These are phyloP conservation scores for Sternotherus odoratus DNA, from an alignment of 2,797 vertebrate species.

Conservation along the genomic window DNA sequence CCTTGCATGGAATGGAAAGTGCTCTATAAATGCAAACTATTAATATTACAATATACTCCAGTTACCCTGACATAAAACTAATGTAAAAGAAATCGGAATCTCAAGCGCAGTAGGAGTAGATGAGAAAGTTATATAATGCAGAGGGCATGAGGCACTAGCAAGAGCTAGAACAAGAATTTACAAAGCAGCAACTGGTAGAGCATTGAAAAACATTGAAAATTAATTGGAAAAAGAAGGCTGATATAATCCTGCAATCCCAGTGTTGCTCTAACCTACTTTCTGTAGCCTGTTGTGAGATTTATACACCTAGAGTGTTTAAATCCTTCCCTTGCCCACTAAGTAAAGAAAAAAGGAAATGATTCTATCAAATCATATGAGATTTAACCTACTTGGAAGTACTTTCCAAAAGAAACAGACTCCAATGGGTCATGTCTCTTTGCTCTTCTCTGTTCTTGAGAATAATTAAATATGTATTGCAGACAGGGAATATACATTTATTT, in stretches of 20 bases:
- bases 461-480: not conserved
- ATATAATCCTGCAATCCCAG: constrained; percentile 38
- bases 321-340: not conserved
- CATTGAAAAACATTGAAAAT: constrained; percentile 62
- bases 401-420: not conserved
- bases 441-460: not conserved
- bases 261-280: constrained; percentile 67
- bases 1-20: not conserved
- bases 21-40: not conserved
- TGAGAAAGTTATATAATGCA: not conserved
- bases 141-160: not conserved
- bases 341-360: constrained; percentile 22
- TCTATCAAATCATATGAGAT: not conserved
- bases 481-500: not conserved
- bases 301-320: not conserved
- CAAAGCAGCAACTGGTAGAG: not conserved
- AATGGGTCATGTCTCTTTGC: not conserved
- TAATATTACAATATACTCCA: not conserved
- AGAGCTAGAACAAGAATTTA: constrained; percentile 41
- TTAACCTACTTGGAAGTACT: constrained; percentile 45
- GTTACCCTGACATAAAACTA: not conserved
- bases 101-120: not conserved
- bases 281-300: not conserved
- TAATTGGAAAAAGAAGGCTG: constrained; percentile 38
- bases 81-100: not conserved